Evolutionary conservation across 2,888 invertebrate species (phyloP).

Genomic region (Eurois occulta): DNA sequence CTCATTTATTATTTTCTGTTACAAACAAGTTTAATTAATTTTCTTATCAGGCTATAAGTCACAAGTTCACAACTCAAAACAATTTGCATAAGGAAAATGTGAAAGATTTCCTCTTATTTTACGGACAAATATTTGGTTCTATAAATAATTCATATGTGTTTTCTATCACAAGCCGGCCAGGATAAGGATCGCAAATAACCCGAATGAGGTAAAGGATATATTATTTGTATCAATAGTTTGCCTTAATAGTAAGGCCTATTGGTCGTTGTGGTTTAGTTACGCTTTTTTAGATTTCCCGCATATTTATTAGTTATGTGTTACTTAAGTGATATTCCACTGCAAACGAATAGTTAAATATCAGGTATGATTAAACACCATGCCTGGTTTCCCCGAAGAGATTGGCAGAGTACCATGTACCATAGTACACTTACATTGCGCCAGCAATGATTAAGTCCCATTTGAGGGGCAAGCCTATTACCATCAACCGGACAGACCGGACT

Average conservation of each 20-base stretch:
- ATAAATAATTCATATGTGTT: slow-evolving; percentile 35
- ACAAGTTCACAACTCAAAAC: slow-evolving; percentile 29
- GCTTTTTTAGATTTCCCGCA: slow-evolving; percentile 1
- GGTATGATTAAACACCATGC: not conserved
- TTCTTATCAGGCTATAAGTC: slow-evolving; percentile 52
- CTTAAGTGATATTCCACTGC: not conserved
- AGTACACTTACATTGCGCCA: not conserved
- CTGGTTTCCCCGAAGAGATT: not conserved
- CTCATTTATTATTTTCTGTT: slow-evolving; percentile 10
- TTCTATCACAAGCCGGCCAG: slow-evolving; percentile 53
- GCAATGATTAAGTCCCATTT: not conserved
- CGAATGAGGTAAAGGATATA: slow-evolving; percentile 41
- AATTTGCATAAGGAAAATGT: slow-evolving; percentile 52
- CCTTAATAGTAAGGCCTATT: not conserved
- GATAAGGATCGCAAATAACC: slow-evolving; percentile 35
- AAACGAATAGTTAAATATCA: not conserved
- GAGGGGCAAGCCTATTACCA: not conserved
- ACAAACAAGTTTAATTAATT: slow-evolving; percentile 31
- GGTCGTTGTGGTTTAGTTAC: not conserved
- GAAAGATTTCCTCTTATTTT: slow-evolving; percentile 33
- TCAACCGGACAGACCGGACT: not conserved
- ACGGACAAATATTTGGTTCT: slow-evolving; percentile 1
- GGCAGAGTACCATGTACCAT: not conserved
- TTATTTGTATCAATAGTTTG: not conserved
- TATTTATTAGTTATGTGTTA: not conserved